Percentiles rank a stretch among this genome's conserved stretches.
Evolutionary conservation across 2,113 vertebrate species (phyloP).

Genomic region (Clarias gariepinus): DNA sequence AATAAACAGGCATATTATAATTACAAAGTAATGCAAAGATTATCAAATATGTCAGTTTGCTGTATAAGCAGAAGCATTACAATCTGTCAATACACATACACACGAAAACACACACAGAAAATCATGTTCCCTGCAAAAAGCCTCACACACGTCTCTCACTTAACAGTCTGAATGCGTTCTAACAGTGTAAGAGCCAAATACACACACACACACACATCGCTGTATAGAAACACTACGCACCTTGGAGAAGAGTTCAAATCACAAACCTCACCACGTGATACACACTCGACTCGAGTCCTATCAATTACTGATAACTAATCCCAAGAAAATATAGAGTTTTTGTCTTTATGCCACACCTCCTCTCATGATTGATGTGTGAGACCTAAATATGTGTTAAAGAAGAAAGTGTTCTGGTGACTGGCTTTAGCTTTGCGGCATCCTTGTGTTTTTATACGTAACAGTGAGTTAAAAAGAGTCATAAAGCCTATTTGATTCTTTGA

Average conservation of each 20-base stretch:
- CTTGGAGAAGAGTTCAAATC: not conserved
- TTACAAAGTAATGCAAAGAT: not conserved
- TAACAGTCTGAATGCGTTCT: conserved; percentile 38
- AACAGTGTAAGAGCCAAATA: conserved; percentile 42
- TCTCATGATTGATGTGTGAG: not conserved
- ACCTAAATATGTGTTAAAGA: not conserved
- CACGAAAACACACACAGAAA: conserved; percentile 16
- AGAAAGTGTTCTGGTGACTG: not conserved
- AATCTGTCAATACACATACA: conserved; percentile 4
- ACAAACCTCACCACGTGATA: not conserved
- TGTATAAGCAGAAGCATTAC: not conserved
- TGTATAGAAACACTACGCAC: not conserved
- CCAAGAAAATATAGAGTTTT: not conserved
- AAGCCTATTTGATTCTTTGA: not conserved
- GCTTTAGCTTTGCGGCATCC: not conserved
- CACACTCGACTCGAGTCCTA: not conserved
- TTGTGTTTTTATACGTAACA: not conserved
- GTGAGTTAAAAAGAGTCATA: not conserved
- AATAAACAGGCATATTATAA: not conserved
- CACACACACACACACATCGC: not conserved
- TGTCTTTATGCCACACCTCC: not conserved
- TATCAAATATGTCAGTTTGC: not conserved
- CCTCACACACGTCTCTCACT: not conserved
- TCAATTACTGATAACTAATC: not conserved
- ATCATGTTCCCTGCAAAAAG: conserved; percentile 1